Base-by-base conservation (phyloP, 2,888 invertebrate genomes). In the Omphaloscelis lunosa region DNA sequence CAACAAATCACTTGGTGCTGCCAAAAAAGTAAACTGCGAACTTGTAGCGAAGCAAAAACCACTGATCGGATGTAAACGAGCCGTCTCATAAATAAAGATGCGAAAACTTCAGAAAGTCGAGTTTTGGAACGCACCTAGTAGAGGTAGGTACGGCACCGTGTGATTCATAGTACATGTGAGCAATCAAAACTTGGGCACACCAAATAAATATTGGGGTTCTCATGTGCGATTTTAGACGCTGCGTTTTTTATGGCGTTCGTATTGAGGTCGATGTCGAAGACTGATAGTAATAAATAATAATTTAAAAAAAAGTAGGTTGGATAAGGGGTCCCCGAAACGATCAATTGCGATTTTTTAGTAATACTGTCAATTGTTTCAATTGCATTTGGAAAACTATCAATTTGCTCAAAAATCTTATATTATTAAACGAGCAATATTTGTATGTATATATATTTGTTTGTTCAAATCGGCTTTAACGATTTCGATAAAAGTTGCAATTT, bases 61-160 rank as follows among this genome's bases (percentile, higher is more conserved):
- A 80, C 88, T 90, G 92, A 93, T 94, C 92, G 92, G 88, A 92
- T 93, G 93, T 92, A 93, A 93, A 92, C 90, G 92, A 92, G 92
- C 91, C 80, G 81, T 69, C 92, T 93, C 94, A 94, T 95, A 95
- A 95, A 95, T 95, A 95, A 94, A 93, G 90, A 94, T 94, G 92
- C 84, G 90, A 83, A 86, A 92, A 93, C 88, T 92, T 90, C 86
- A 83, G 84, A 84, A 89, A 90, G 84, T 90, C 80, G 86, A 91
- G 91, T 92, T 92, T 86, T 88, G 89, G 82, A 86, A 86, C 88
- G 17, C 15, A 58, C 63, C 34, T 65, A 65, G 70, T 65, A 15
- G 9, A n/a, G 4, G 56, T 51, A 74, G 29, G 81, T 83, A 87
- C 89, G 89, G 90, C 88, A 90, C 90, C 92, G 90, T 92, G 93